phyloP scores from a whole-genome alignment of 2,797 vertebrate species.

The Halcyon leucocephala region DNA sequence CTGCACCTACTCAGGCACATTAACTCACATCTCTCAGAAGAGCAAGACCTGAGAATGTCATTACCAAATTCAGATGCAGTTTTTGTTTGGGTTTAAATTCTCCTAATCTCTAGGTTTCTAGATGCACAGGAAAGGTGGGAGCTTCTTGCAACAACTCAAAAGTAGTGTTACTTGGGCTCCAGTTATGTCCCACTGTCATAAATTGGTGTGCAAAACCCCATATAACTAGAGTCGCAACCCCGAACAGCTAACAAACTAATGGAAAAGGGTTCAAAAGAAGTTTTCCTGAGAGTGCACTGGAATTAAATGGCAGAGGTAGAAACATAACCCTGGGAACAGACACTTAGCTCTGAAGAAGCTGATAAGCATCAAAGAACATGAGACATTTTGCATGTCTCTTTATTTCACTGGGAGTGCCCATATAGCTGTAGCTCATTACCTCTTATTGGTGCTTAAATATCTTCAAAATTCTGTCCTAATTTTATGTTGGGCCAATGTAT shows the following conservation, averaged over 20 bases:
- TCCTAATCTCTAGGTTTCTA: neutral
- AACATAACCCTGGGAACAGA: neutral
- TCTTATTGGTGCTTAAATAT: neutral
- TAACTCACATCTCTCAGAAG: neutral
- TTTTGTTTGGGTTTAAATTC: neutral
- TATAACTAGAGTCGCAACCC: neutral
- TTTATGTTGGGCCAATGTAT: neutral
- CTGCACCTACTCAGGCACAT: neutral
- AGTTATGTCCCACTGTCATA: neutral
- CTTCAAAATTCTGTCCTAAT: neutral
- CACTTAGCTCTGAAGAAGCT: neutral
- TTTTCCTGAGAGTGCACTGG: neutral
- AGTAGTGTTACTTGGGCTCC: neutral
- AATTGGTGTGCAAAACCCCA: neutral
- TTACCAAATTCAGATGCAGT: neutral
- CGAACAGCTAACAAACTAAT: neutral
- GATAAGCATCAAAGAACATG: neutral
- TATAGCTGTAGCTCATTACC: neutral
- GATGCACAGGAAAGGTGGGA: neutral
- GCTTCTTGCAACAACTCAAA: neutral
- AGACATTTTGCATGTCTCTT: neutral
- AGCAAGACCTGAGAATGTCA: neutral
- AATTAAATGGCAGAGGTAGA: neutral
- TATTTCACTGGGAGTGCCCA: neutral
- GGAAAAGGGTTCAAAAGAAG: neutral